Base-by-base conservation (phyloP, 92 coral and sea anemone species). In the Pocillopora grandis region DNA sequence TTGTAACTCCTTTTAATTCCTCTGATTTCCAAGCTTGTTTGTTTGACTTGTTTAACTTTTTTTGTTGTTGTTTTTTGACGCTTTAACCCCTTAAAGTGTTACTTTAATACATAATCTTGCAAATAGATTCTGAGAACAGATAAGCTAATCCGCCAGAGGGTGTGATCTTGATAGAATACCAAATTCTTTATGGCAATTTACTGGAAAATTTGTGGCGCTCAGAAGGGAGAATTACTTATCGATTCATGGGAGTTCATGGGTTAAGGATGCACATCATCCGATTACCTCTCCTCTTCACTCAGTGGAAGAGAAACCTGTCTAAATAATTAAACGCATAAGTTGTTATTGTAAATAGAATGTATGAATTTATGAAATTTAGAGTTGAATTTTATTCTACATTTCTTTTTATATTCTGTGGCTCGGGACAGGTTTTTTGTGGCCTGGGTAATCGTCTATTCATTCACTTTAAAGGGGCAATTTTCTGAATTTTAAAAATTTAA, bases 331-430 rank as follows among this genome's bases (percentile, higher is more conserved):
- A 52, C 82, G 65, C 42, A 35, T 23, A 48, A 35, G 36, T 27
- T 68, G 52, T 42, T 21, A 77, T 66, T 79, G 75, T 66, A 79
- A 52, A 79, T 66, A 66, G n/a, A 27, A 55, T 56, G 66, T 52
- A 65, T 12, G 83, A 79, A 66, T 66, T 66, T 49, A 66, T 52
- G 33, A 37, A 63, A 49, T 21, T 18, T 52, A 66, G 19, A 70
- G 75, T 66, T 12, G 23, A 66, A 52, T 79, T 42, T 66, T 19
- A 52, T 56, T 55, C 63, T 27, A 79, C 16, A 11, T 59, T n/a
- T 60, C 58, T 15, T 12, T 12, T 59, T 59, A 58, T 76, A 62
- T 31, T 56, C 70, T 16, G 3, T 15, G 12, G n/a, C 74, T 23
- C 15, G 5, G 52, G 52, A 42, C 0, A 42, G 4, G 4, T 7